Evolutionary conservation across 2,113 vertebrate genomes (phyloP).

Genomic region (Carassius gibelio): DNA sequence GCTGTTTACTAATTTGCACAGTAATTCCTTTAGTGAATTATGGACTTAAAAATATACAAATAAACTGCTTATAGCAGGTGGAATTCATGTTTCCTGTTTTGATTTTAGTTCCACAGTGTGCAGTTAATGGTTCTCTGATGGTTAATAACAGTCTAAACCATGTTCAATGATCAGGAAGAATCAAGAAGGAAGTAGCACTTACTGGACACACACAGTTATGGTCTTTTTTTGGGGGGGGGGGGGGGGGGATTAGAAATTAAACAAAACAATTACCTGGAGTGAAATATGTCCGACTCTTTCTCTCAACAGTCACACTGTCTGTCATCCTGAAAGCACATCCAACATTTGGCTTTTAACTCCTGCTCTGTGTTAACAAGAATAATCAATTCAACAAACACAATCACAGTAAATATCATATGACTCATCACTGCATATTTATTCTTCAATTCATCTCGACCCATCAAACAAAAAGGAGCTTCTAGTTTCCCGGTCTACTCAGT

Average conservation of each 20-base stretch:
- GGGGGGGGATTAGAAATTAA: not conserved
- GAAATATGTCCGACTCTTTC: too few relatives aligned
- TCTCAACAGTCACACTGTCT: not conserved
- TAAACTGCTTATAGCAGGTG: not conserved
- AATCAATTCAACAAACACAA: constrained; percentile 12
- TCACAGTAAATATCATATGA: constrained; percentile 14
- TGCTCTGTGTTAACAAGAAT: not conserved
- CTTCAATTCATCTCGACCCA: not conserved
- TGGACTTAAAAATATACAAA: not conserved
- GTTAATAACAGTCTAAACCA: constrained; percentile 2
- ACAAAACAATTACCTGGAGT: not conserved
- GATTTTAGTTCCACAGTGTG: not conserved
- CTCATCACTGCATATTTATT: constrained; percentile 13
- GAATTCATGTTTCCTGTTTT: not conserved
- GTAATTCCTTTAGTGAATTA: not conserved
- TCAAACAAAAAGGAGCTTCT: not conserved
- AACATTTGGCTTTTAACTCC: not conserved
- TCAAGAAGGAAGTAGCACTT: constrained; percentile 1
- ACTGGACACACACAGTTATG: not conserved
- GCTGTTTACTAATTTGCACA: not conserved
- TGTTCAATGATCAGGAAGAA: not conserved
- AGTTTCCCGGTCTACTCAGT: constrained; percentile 11
- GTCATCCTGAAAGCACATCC: not conserved
- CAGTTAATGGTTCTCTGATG: not conserved
- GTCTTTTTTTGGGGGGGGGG: not conserved